Conservation (phyloP, 2,113 vertebrate genomes). For the Penelope pileata region DNA sequence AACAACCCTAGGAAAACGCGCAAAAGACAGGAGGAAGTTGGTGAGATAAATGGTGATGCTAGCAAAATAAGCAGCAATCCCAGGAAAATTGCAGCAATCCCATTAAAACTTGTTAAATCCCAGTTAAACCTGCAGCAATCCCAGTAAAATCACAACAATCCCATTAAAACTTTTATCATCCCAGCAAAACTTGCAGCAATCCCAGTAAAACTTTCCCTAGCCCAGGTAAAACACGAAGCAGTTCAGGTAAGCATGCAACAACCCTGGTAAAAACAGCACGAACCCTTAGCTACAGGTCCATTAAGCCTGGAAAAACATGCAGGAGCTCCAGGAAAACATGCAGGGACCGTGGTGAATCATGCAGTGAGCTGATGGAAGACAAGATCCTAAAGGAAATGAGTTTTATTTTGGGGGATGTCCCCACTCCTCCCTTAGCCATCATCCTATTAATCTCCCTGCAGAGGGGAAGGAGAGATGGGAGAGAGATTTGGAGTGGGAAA, state of each 20-base stretch:
- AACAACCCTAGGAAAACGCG: neutral
- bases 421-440: neutral
- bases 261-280: neutral
- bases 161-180: too few relatives aligned
- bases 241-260: neutral
- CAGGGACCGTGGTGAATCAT: fast-evolving
- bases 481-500: neutral
- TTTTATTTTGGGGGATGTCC: neutral
- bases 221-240: too few relatives aligned
- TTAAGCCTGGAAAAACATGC: neutral
- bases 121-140: too few relatives aligned
- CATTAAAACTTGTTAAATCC: too few relatives aligned
- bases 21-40: too few relatives aligned
- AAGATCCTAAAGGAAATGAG: neutral
- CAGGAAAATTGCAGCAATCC: too few relatives aligned
- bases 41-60: too few relatives aligned
- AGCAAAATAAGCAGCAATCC: neutral
- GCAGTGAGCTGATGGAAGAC: neutral
- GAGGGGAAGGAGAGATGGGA: neutral
- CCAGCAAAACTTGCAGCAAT: neutral
- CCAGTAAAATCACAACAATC: too few relatives aligned
- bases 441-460: too few relatives aligned
- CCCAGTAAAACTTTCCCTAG: neutral
- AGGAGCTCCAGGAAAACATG: fast-evolving
- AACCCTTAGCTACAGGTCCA: neutral